phyloP scores from a whole-genome alignment of 2,888 invertebrate genomes.

The Zhuqinia jingwanae region DNA sequence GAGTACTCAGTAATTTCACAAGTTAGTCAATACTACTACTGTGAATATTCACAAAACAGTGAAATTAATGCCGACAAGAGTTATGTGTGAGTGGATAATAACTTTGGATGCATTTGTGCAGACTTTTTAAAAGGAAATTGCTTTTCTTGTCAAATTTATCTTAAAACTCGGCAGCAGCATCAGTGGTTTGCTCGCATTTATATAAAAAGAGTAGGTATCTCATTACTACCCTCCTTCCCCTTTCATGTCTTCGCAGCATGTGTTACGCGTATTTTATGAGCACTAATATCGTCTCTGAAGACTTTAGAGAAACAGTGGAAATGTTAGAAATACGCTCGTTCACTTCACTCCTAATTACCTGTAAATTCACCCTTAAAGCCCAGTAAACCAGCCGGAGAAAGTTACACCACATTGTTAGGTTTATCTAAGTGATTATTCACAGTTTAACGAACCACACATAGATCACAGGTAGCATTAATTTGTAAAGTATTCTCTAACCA shows the following conservation, averaged over 20 bases:
- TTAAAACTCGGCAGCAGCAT: not conserved
- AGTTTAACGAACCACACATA: constrained; percentile 65
- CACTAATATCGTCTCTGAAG: not conserved
- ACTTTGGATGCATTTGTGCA: not conserved
- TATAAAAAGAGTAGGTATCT: no score
- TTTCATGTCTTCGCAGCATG: not conserved
- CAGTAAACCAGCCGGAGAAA: constrained; percentile 41
- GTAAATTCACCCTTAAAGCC: constrained; percentile 51
- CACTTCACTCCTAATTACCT: constrained; percentile 60
- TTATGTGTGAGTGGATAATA: no score
- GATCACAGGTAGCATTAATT: constrained; percentile 67
- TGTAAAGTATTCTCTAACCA: constrained; percentile 26
- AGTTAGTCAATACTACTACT: no score
- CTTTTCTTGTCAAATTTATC: constrained; percentile 10
- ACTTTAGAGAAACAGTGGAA: no score
- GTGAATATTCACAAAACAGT: no score
- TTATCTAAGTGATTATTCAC: constrained; percentile 63
- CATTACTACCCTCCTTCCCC: not conserved
- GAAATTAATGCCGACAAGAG: no score
- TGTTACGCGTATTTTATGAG: constrained; percentile 5
- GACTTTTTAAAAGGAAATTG: not conserved
- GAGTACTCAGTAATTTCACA: no score
- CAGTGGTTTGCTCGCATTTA: not conserved
- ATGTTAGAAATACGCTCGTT: not conserved
- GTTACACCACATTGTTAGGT: constrained; percentile 39